Base-by-base conservation (phyloP, 2,113 vertebrate genomes). In the Centrocercus urophasianus region DNA sequence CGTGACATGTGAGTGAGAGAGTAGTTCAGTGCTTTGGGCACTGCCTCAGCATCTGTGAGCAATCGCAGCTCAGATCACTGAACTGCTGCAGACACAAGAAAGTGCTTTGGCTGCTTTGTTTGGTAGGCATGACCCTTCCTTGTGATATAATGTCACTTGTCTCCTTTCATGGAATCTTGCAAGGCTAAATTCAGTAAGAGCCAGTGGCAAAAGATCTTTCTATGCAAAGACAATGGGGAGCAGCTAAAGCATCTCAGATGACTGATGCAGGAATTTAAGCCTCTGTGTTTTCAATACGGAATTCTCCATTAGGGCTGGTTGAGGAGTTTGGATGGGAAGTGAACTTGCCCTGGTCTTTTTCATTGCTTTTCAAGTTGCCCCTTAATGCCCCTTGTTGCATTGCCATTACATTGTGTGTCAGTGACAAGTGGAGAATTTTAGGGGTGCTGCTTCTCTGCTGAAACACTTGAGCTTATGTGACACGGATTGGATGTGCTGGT, bases 371-470 rank as follows among this genome's bases (percentile, higher is more conserved):
- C 40, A 27, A 48, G 47, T 18, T 64, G 14, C 21, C 47, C 25
- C 9, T 57, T 66, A 52, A 30, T 0, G 0, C 32, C 21, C 21
- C 38, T 28, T 4, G 2, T 4, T 30, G 42, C 27, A 20, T 63
- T 38, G 30, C 7, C 28, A 43, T 47, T 3, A 3, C 0, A 0
- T 5, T 12, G 8, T 28, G 48, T 0, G 1, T 16, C 57, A 50
- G 50, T 9, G 13, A 30, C 0, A 0, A 16, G 24, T 40, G 25
- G 22, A 34, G 72, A 28, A 13, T 28, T 66, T 27, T 2, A 11
- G 20, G 24, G 30, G 0, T 45, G 52, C 47, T 48, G 57, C 36
- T 22, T 50, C 36, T 40, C 0, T 0, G 11, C 2, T 6, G 38
- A 12, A 56, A 21, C 47, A 13, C 77, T 70, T 8, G 38, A 24